Conservation (phyloP, 2,888 invertebrate species). For the Rotaria magnacalcarata region DNA sequence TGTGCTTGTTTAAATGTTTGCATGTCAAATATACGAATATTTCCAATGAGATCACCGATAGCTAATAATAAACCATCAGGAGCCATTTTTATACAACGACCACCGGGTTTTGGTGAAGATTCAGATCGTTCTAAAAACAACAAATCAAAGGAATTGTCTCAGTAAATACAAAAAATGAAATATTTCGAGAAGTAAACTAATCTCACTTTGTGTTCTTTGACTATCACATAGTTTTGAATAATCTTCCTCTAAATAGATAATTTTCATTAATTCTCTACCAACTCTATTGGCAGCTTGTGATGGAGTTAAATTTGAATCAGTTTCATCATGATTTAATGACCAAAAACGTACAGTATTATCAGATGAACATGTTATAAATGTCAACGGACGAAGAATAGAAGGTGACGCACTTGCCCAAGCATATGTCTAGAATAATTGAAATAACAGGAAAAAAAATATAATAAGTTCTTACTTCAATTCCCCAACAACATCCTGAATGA, state of each 20-base stretch:
- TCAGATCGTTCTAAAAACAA: slow-evolving; percentile 8
- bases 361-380: slow-evolving; percentile 88
- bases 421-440: not conserved
- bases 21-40: slow-evolving; percentile 62
- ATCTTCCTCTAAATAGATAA: slow-evolving; percentile 81
- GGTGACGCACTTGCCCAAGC: not conserved
- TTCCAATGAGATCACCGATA: slow-evolving; percentile 79
- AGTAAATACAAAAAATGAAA: too few relatives aligned
- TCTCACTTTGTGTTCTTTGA: slow-evolving; percentile 14
- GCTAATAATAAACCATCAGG: slow-evolving; percentile 84
- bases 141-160: too few relatives aligned
- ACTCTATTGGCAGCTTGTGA: slow-evolving; percentile 70
- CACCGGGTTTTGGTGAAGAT: slow-evolving; percentile 72
- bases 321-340: slow-evolving; percentile 66
- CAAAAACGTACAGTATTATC: slow-evolving; percentile 93
- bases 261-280: slow-evolving; percentile 84
- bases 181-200: too few relatives aligned
- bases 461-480: not conserved
- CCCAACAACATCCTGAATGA: slow-evolving; percentile 64
- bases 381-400: not conserved
- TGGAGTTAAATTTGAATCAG: not conserved
- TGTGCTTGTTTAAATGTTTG: slow-evolving; percentile 34
- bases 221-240: slow-evolving; percentile 73
- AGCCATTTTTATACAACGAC: slow-evolving; percentile 80
- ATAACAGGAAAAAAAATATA: not conserved